Percentiles rank a stretch among this genome's conserved stretches.
These are phyloP conservation scores for Unio pictorum DNA, from an alignment of 2,888 invertebrate genomes.

Conservation along the genomic window DNA sequence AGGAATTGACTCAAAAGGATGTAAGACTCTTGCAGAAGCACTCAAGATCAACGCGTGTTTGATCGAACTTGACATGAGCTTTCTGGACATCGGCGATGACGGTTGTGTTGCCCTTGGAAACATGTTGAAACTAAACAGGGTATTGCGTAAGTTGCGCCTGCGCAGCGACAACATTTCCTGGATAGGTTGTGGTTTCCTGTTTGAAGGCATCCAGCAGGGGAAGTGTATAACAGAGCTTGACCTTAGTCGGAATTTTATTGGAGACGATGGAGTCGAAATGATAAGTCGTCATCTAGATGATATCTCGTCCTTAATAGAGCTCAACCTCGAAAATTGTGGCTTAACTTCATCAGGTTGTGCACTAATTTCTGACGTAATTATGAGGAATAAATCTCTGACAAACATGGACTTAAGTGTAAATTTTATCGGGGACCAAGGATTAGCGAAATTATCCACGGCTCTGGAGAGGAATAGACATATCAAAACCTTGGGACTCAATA, in stretches of 20 bases:
- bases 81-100: constrained; percentile 63
- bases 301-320: constrained; percentile 55
- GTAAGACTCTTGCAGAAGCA: constrained; percentile 48
- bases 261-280: constrained; percentile 57
- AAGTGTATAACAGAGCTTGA: constrained; percentile 60
- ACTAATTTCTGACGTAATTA: constrained; percentile 58
- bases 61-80: constrained; percentile 66
- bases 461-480: constrained; percentile 59
- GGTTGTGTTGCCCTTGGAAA: constrained; percentile 59
- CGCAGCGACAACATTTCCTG: constrained; percentile 61
- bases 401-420: constrained; percentile 65
- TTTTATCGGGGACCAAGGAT: constrained; percentile 60
- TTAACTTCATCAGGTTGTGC: constrained; percentile 58
- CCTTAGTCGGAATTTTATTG: constrained; percentile 65
- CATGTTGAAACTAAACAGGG: constrained; percentile 53
- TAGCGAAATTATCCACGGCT: constrained; percentile 57
- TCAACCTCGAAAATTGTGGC: constrained; percentile 67
- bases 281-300: constrained; percentile 60
- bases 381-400: constrained; percentile 56
- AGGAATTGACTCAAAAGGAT: constrained; percentile 56
- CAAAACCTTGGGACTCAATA: constrained; percentile 65
- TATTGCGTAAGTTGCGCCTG: constrained; percentile 59
- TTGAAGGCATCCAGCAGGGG: constrained; percentile 60
- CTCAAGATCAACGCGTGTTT: constrained; percentile 50
- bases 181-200: constrained; percentile 60